Evolutionary conservation across 2,113 vertebrate genomes (phyloP).

Genomic region (Scatophagus argus): DNA sequence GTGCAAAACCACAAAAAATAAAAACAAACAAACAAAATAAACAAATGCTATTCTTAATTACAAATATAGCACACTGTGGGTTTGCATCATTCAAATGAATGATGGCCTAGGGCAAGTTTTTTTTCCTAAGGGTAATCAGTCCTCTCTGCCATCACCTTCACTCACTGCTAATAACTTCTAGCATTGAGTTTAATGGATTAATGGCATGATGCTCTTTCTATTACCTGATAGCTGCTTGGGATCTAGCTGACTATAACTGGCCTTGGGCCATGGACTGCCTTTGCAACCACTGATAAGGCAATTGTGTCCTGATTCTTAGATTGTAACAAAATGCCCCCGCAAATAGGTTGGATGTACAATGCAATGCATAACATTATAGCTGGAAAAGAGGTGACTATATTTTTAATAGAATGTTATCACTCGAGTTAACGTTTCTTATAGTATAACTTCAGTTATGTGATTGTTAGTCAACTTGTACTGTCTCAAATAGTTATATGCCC

Average conservation of each 20-base stretch:
- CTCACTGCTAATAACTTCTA: slow-evolving; percentile 11
- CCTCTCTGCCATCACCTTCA: slow-evolving; percentile 49
- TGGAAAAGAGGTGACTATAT: background rate
- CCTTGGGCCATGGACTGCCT: background rate
- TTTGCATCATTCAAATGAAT: background rate
- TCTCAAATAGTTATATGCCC: slow-evolving; percentile 10
- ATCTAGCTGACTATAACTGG: slow-evolving; percentile 8
- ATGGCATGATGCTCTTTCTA: slow-evolving; percentile 3
- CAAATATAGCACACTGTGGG: background rate
- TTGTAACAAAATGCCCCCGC: background rate
- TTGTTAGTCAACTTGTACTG: slow-evolving; percentile 1
- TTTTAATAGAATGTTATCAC: slow-evolving; percentile 1
- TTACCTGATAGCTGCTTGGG: slow-evolving; percentile 1
- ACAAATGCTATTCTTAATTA: no score
- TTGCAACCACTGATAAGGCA: slow-evolving; percentile 1
- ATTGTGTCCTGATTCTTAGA: background rate
- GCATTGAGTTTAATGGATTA: slow-evolving; percentile 42
- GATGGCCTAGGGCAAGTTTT: background rate
- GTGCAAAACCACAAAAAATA: background rate
- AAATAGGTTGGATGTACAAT: background rate
- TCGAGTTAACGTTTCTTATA: slow-evolving; percentile 21
- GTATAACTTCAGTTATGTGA: background rate
- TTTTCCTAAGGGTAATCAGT: slow-evolving; percentile 64
- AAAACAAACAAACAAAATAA: no score
- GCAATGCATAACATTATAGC: background rate